A percentile compares a stretch with the other conserved stretches of the same genome.
phyloP scores from a whole-genome alignment of 2,113 vertebrate genomes.

The Chloropsis cyanopogon region DNA sequence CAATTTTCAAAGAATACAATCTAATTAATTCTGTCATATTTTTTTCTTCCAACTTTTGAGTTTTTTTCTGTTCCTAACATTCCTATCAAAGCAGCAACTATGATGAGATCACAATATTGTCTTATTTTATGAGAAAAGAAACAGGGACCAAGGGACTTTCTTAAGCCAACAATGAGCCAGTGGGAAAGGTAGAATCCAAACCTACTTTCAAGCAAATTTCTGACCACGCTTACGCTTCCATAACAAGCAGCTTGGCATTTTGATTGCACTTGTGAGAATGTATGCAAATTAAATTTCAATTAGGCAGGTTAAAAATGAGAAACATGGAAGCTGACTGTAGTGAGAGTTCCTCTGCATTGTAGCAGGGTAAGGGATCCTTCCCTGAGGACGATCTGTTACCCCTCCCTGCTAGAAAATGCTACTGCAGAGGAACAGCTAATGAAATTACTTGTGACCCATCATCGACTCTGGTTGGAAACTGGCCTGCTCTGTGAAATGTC shows the following conservation, averaged over 20 bases:
- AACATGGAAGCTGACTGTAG: neutral
- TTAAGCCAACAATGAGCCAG: neutral
- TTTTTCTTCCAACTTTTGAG: neutral
- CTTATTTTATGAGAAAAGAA: neutral
- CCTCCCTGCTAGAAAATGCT: neutral
- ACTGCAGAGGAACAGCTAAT: neutral
- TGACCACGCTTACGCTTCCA: neutral
- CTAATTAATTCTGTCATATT: neutral
- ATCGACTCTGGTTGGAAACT: rapidly evolving
- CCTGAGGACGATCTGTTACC: neutral
- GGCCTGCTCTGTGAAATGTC: rapidly evolving
- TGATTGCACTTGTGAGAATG: neutral
- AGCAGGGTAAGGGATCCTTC: neutral
- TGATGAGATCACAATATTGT: neutral
- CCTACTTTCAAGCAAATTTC: neutral
- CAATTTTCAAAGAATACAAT: neutral
- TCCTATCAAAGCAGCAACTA: neutral
- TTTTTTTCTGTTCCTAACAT: neutral
- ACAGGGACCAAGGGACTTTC: neutral
- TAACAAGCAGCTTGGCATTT: neutral
- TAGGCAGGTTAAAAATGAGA: neutral
- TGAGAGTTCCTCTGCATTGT: neutral
- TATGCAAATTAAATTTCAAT: neutral
- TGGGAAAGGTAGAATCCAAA: neutral
- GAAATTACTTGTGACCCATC: neutral